Conservation (phyloP, 1,140 invertebrate species). For the Eurosta solidaginis region DNA sequence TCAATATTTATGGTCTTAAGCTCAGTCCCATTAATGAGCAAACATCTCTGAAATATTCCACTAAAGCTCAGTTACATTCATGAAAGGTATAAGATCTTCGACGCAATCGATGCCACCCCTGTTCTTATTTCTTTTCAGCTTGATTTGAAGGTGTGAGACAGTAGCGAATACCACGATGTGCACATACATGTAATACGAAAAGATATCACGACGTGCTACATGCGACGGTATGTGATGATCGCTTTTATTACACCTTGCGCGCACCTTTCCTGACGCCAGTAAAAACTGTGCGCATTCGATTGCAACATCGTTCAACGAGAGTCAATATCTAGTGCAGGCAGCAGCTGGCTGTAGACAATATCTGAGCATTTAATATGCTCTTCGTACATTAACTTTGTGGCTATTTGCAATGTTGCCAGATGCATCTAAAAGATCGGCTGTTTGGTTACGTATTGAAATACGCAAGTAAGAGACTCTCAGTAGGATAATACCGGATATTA, state of each 20-base stretch:
- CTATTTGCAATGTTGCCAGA: no score
- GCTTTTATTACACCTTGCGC: constrained; percentile 11
- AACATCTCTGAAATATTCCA: no score
- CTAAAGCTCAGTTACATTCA: no score
- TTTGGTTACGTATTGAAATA: no score
- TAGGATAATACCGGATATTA: no score
- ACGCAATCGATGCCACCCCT: no score
- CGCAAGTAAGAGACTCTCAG: no score
- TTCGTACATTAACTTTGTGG: not conserved
- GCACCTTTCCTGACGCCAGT: not conserved
- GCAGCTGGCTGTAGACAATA: not conserved
- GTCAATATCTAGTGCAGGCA: not conserved
- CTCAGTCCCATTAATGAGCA: no score
- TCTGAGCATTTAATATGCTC: constrained; percentile 15
- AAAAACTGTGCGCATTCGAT: not conserved
- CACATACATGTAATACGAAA: not conserved
- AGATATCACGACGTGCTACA: not conserved
- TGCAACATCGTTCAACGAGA: not conserved
- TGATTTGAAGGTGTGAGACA: constrained; percentile 6
- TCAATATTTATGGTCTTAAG: no score
- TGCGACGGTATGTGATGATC: constrained; percentile 14
- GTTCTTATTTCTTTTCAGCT: not conserved
- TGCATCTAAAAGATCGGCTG: no score
- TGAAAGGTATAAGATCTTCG: no score
- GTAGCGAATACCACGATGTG: not conserved